phyloP scores from a whole-genome alignment of 2,888 invertebrate genomes.

The Crossocerus cetratus region DNA sequence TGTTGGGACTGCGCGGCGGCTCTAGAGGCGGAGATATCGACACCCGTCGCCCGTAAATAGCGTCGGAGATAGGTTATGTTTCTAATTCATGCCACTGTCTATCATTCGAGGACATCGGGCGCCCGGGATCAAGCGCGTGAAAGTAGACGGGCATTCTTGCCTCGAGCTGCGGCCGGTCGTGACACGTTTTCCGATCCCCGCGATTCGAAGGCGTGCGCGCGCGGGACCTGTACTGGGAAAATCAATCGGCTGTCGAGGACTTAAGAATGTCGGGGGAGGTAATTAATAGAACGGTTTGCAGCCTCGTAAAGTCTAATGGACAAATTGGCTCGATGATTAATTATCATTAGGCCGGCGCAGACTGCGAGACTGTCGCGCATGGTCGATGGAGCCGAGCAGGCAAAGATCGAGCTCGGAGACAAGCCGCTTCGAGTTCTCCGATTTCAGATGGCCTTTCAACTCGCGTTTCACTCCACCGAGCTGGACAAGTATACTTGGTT shows the following conservation, averaged over 20 bases:
- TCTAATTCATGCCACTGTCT: slow-evolving; percentile 33
- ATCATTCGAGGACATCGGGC: slow-evolving; percentile 8
- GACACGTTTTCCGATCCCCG: background rate
- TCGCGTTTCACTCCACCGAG: slow-evolving; percentile 61
- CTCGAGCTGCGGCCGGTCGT: background rate
- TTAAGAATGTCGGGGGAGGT: background rate
- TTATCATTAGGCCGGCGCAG: background rate
- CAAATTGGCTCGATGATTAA: background rate
- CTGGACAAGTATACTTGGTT: no score
- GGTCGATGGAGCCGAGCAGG: slow-evolving; percentile 25
- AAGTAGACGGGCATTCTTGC: background rate
- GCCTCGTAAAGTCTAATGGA: background rate
- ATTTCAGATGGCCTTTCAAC: slow-evolving; percentile 72
- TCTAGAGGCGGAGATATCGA: slow-evolving; percentile 34
- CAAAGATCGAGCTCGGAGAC: slow-evolving; percentile 40
- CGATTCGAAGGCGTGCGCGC: no score
- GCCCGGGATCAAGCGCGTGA: background rate
- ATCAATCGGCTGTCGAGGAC: no score
- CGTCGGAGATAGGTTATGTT: slow-evolving; percentile 13
- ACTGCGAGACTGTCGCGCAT: background rate
- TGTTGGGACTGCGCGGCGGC: slow-evolving; percentile 47
- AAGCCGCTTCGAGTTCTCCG: slow-evolving; percentile 63
- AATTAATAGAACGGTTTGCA: background rate
- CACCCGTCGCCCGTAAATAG: slow-evolving; percentile 41
- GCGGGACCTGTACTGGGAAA: no score